Conservation (phyloP, 2,113 vertebrate genomes). For the Caloenas nicobarica region DNA sequence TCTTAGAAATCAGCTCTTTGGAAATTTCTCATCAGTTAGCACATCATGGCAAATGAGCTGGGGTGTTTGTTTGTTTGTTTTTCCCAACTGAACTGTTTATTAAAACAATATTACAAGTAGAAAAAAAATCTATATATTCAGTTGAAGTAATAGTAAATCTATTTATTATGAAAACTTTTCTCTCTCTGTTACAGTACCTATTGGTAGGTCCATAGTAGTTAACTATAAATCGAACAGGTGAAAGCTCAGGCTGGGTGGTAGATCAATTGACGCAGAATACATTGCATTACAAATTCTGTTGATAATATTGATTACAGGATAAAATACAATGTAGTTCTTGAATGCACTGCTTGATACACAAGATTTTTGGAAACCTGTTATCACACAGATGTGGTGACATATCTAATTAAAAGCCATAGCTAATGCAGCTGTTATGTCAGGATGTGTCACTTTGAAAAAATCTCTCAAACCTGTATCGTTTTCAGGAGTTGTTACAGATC, state of each 20-base stretch:
- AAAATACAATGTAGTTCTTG: background rate
- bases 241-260: background rate
- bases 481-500: background rate
- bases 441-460: background rate
- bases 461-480: background rate
- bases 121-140: background rate
- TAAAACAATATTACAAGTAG: background rate
- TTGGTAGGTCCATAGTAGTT: background rate
- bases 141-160: background rate
- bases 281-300: background rate
- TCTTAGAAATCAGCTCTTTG: background rate
- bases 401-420: background rate
- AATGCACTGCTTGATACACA: background rate
- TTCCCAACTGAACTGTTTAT: background rate
- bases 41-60: background rate
- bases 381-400: background rate
- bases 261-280: background rate
- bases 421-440: background rate
- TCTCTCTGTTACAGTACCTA: background rate
- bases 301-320: background rate
- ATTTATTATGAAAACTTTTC: background rate
- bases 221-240: background rate
- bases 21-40: background rate
- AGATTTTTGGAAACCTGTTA: background rate
- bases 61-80: fast-evolving